Base-by-base conservation (phyloP, 2,888 invertebrate species). In the Serripes groenlandicus region DNA sequence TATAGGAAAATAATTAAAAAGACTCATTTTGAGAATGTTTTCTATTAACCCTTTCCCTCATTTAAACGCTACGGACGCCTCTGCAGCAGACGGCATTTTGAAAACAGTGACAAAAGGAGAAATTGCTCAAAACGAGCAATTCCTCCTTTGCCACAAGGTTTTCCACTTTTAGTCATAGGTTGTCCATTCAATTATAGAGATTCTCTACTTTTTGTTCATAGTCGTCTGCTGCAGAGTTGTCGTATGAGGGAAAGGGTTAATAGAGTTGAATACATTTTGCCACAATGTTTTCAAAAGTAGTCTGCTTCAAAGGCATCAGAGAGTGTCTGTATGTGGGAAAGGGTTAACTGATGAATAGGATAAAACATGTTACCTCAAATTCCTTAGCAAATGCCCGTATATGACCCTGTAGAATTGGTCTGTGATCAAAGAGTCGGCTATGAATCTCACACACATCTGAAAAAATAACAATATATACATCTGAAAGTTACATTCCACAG, bases 361-460 rank as follows among this genome's bases (percentile, higher is more conserved):
- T 30, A 70, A 9, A 58, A 58, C 37, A n/a, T n/a, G 5, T 94
- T 95, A 97, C 97, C 96, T 98, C 98, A 95, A 98, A 98, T 94
- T 98, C 97, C 89, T 96, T 96, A 5, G 98, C 94, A 95, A 97
- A 97, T 94, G 96, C 97, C 89, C 97, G 97, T 88, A 98, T 97
- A 96, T 98, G 98, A 76, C 98, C 97, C 95, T 96, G 97, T 80
- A 98, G 94, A 94, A 98, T 97, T 49, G 97, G 97, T 86, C 97
- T 96, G 93, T 98, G 98, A 95, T 98, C 97, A 95, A 98, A 97
- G 80, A 98, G 95, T 93, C 98, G 96, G 91, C 96, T 96, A 96
- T 97, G 97, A 94, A 98, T 96, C 95, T 97, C 97, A 86, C 96
- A 96, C 90, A 97, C 96, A 96, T 97, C 98, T 98, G 85, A 58